Evolutionary conservation across 2,113 vertebrate species (phyloP), one percentile per base, ranked within the genome.

Genomic region (Pampusana beccarii): DNA sequence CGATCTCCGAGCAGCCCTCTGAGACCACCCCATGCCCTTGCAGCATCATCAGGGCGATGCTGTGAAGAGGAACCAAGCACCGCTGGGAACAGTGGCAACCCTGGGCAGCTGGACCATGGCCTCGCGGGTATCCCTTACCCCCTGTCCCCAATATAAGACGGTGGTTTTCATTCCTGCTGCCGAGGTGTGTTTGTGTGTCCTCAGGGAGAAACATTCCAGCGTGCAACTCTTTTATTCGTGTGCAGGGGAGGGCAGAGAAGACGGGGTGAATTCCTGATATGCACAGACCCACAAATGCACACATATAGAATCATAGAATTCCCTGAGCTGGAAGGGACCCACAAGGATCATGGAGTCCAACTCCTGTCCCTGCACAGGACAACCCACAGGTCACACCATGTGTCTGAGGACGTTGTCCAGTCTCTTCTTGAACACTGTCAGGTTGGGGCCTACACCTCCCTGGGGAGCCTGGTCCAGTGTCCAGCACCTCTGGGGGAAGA

Each of bases 41-140:
- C 56, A 23, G 17, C 1, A 0, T 46, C 38, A 3, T 58, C 0
- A 0, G 29, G 16, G 29, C 0, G 21, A 81, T 66, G 61, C 46
- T 74, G 14, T 10, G 0, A 0, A 6, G 34, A 80, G 67, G 12
- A 25, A 72, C 18, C 36, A 8, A 75, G 62, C n/a, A 23, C n/a
- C 2, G 1, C 11, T 1, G 0, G 78, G 31, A 70, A 16, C 2
- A 2, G 15, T 1, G 2, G 24, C 44, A 70, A 13, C 12, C 42
- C 44, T 0, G 28, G 61, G 50, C 11, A 80, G 29, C 70, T 6
- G 2, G 60, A 51, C 4, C 1, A 0, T 1, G 4, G 17, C 82
- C 70, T 62, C 3, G 0, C 0, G 10, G 50, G 38, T 80, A 74
- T 67, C 18, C 20, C 38, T 23, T 36, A 4, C 12, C 24, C 46